phyloP scores from a whole-genome alignment of 2,888 invertebrate genomes.

The Clanis bilineata region DNA sequence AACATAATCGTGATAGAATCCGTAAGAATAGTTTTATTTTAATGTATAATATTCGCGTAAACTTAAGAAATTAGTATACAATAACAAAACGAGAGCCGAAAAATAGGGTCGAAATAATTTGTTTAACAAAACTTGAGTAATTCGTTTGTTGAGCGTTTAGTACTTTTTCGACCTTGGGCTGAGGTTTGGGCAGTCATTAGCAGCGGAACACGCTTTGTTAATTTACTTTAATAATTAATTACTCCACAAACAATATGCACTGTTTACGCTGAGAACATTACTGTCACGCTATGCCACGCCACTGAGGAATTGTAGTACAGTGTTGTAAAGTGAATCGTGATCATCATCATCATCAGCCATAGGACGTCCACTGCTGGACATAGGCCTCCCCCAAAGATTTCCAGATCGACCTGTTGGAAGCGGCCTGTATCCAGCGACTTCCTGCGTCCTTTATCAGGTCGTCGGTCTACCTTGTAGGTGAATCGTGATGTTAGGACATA shows the following conservation, averaged over 20 bases:
- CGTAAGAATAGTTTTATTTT: too few relatives aligned
- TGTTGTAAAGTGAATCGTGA: background rate
- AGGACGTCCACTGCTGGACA: too few relatives aligned
- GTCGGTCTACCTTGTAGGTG: too few relatives aligned
- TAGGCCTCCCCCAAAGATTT: too few relatives aligned
- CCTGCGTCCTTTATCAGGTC: too few relatives aligned
- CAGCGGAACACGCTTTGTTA: conserved; percentile 31
- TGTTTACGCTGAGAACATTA: background rate
- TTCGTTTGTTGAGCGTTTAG: background rate
- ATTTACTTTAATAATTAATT: conserved; percentile 47
- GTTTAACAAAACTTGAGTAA: conserved; percentile 1
- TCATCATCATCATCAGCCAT: too few relatives aligned
- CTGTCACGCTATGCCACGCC: background rate
- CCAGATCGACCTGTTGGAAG: too few relatives aligned
- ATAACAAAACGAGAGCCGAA: background rate
- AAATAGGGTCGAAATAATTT: background rate
- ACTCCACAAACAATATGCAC: conserved; percentile 18
- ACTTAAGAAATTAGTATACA: background rate
- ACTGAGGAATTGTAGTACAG: background rate
- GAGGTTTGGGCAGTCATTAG: background rate
- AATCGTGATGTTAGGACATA: too few relatives aligned
- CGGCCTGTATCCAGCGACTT: too few relatives aligned
- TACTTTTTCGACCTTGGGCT: conserved; percentile 13
- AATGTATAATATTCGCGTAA: too few relatives aligned
- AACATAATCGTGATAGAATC: too few relatives aligned